phyloP scores from a whole-genome alignment of 2,797 vertebrate species.

The Rhynchotus rufescens region DNA sequence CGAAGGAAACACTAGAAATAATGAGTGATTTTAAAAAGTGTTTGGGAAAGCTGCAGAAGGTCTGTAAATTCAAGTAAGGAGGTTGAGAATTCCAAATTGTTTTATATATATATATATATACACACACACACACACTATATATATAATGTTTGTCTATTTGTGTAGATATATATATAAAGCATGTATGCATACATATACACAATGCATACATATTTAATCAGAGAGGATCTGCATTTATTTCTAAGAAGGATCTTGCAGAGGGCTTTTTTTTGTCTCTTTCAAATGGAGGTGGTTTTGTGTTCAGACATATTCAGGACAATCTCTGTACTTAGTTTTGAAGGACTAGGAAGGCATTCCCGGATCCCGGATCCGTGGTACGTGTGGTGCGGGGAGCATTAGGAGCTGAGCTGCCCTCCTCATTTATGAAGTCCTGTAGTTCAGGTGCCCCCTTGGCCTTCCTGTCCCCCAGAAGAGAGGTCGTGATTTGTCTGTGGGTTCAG shows the following conservation, averaged over 20 bases:
- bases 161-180: neutral
- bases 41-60: neutral
- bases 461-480: neutral
- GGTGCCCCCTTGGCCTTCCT: neutral
- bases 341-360: neutral
- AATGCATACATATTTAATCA: neutral
- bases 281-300: neutral
- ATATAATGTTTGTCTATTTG: neutral
- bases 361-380: neutral
- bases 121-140: no score
- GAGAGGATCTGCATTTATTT: neutral
- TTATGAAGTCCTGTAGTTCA: neutral
- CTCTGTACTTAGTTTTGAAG: neutral
- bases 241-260: neutral
- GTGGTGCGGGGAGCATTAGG: neutral
- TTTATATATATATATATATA: neutral
- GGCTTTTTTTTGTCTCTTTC: neutral
- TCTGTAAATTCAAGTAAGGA: neutral
- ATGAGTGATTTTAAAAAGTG: neutral
- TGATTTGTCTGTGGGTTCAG: neutral
- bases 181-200: neutral
- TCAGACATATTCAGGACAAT: neutral
- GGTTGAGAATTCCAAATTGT: neutral
- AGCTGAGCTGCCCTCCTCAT: neutral
- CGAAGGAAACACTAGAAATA: neutral